Percentiles rank a stretch among this genome's conserved stretches.
Evolutionary conservation across 2,797 vertebrate genomes (phyloP).

Genomic region (Tiaroga cobitis): DNA sequence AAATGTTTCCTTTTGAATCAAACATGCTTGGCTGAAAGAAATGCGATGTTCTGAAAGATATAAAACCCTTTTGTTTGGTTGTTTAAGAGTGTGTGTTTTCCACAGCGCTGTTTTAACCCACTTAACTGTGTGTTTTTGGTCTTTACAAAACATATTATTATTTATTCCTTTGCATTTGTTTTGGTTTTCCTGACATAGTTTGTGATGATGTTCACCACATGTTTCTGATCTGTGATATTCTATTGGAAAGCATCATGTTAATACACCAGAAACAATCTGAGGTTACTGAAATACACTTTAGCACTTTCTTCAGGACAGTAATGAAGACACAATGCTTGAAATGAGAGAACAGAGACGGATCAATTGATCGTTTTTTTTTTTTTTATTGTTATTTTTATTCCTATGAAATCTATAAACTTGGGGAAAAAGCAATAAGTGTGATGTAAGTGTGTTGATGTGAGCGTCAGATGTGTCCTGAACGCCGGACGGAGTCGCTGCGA

Average conservation of each 20-base stretch:
- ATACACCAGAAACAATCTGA: conserved; percentile 61
- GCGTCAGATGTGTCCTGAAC: conserved; percentile 10
- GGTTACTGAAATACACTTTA: conserved; percentile 58
- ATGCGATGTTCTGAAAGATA: background rate
- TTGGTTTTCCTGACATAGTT: conserved; percentile 70
- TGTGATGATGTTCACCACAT: conserved; percentile 67
- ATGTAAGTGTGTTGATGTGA: conserved; percentile 68
- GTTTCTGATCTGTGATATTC: conserved; percentile 70
- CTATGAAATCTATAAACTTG: conserved; percentile 36
- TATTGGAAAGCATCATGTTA: conserved; percentile 59
- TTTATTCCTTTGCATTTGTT: conserved; percentile 77
- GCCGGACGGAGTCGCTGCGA: conserved; percentile 4
- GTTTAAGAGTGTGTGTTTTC: background rate
- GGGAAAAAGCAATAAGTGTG: conserved; percentile 79
- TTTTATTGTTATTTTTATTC: conserved; percentile 6
- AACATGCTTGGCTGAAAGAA: background rate
- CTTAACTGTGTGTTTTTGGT: conserved; percentile 15
- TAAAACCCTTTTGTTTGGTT: no score
- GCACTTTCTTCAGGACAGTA: conserved; percentile 67
- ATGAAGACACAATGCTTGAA: conserved; percentile 54
- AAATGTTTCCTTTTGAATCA: background rate
- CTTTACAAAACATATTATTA: conserved; percentile 41
- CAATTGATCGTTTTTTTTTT: background rate
- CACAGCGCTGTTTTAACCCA: conserved; percentile 21
- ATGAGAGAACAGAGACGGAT: conserved; percentile 13